Conservation (phyloP, 2,113 vertebrate species). For the Pseudopipra pipra region DNA sequence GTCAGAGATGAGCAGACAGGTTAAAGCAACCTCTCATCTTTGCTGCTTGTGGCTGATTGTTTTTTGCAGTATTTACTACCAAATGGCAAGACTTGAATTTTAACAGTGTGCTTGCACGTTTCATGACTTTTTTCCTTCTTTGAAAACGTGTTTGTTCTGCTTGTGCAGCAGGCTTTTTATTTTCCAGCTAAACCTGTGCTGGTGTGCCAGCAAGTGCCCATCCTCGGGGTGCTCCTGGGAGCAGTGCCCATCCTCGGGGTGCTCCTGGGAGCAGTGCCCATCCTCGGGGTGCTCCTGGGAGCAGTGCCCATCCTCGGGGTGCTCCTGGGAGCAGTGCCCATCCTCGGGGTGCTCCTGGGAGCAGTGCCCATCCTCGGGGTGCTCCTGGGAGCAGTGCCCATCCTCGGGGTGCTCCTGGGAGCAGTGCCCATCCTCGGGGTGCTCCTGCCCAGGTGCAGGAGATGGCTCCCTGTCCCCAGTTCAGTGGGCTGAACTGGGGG, state of each 20-base stretch:
- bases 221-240: too few relatives aligned
- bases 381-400: not conserved
- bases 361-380: too few relatives aligned
- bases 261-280: not conserved
- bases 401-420: too few relatives aligned
- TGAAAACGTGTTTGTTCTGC: not conserved
- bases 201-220: not conserved
- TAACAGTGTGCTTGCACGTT: not conserved
- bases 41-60: not conserved
- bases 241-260: too few relatives aligned
- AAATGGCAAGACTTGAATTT: not conserved
- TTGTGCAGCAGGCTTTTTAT: not conserved
- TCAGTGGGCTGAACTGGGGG: not conserved
- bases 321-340: not conserved
- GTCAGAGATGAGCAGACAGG: not conserved
- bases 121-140: not conserved
- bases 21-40: not conserved
- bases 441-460: not conserved
- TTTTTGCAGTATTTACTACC: not conserved
- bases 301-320: too few relatives aligned
- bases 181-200: accelerated
- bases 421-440: too few relatives aligned
- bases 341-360: not conserved
- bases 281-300: too few relatives aligned
- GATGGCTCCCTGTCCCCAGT: not conserved